Percentiles rank a stretch among this genome's conserved stretches.
Conservation (phyloP, 2,888 invertebrate genomes). For the Diarsia dahlii region DNA sequence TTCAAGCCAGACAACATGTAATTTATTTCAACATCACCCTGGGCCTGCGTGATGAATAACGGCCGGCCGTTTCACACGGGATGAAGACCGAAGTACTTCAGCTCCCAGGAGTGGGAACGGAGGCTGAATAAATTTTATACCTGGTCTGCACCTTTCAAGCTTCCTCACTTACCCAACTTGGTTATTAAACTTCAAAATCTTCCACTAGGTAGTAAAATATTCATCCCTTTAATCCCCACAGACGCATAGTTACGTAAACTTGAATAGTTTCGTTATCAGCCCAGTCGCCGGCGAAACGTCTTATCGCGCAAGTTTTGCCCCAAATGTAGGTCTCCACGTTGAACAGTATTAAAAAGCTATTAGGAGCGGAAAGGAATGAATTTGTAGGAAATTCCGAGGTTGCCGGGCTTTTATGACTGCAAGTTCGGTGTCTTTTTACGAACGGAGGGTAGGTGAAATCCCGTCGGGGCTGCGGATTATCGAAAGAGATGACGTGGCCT, state of each 20-base stretch:
- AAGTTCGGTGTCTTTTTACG: slow-evolving; percentile 4
- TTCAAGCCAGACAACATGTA: background rate
- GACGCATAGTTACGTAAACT: slow-evolving; percentile 57
- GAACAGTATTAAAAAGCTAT: slow-evolving; percentile 84
- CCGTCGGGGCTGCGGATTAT: no score
- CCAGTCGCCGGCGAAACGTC: slow-evolving; percentile 58
- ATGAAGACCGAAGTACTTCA: background rate
- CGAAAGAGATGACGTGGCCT: no score
- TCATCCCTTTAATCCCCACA: slow-evolving; percentile 50
- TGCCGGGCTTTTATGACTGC: slow-evolving; percentile 13
- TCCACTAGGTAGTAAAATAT: slow-evolving; percentile 50
- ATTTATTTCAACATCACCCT: background rate
- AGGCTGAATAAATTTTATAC: background rate
- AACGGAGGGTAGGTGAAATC: background rate
- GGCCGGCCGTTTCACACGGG: background rate
- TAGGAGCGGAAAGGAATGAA: slow-evolving; percentile 67
- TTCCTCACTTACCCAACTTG: background rate
- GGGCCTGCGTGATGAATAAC: background rate
- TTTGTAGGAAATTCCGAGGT: slow-evolving; percentile 44
- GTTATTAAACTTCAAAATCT: slow-evolving; percentile 20
- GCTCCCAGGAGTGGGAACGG: background rate
- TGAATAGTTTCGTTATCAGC: slow-evolving; percentile 80
- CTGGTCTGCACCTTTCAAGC: background rate
- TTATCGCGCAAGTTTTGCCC: slow-evolving; percentile 73
- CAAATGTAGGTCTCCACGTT: slow-evolving; percentile 68